These are phyloP conservation scores for Eudemis profundana DNA, from an alignment of 2,888 invertebrate genomes.

Conservation along the genomic window DNA sequence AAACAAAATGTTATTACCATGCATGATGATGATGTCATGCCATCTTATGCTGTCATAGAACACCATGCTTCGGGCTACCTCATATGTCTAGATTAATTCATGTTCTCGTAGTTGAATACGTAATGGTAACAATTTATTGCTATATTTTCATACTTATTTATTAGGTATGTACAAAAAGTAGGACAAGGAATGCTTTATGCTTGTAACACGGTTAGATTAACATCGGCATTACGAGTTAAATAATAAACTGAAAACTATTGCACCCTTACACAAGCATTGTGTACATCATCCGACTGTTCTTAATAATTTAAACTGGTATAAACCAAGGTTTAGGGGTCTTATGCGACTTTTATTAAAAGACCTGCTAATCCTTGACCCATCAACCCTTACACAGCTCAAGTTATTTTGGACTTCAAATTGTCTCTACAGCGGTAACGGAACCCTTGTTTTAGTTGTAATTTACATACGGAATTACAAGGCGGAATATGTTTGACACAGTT, in stretches of 20 bases:
- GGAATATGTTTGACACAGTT: constrained; percentile 72
- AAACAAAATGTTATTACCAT: too few species aligned
- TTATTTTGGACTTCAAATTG: constrained; percentile 55
- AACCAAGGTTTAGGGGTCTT: constrained; percentile 66
- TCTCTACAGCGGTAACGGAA: constrained; percentile 74
- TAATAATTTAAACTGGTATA: constrained; percentile 78
- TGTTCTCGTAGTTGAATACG: too few species aligned
- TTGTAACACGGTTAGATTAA: not conserved
- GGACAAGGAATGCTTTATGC: not conserved
- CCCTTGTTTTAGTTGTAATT: constrained; percentile 80
- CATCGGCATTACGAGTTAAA: not conserved
- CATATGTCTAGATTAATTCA: too few species aligned
- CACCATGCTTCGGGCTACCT: too few species aligned
- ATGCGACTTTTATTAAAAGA: constrained; percentile 51
- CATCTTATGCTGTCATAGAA: too few species aligned
- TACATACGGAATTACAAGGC: constrained; percentile 82
- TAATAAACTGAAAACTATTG: constrained; percentile 11
- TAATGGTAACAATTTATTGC: too few species aligned
- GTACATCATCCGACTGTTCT: constrained; percentile 54
- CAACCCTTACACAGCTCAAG: constrained; percentile 52
- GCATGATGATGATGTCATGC: too few species aligned
- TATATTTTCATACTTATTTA: too few species aligned
- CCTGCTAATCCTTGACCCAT: constrained; percentile 49
- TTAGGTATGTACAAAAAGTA: too few species aligned
- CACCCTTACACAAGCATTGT: constrained; percentile 4